Percentiles rank a stretch among this genome's conserved stretches.
Conservation (phyloP, 2,797 vertebrate species). For the Phoebastria nigripes region DNA sequence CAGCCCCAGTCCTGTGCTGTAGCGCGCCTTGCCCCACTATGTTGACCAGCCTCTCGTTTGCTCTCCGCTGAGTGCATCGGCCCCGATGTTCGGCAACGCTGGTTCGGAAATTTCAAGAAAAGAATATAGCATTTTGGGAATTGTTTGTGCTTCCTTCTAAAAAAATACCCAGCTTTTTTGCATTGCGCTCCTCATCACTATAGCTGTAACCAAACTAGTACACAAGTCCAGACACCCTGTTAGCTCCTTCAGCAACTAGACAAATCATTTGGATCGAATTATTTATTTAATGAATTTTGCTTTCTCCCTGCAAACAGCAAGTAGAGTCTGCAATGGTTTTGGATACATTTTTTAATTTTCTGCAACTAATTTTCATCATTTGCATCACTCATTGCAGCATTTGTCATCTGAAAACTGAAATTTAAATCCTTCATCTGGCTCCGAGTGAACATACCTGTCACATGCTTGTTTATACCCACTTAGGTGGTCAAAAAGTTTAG, state of each 20-base stretch:
- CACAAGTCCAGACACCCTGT: not conserved
- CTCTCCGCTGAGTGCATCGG: not conserved
- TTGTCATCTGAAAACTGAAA: conserved; percentile 35
- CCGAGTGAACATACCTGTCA: not conserved
- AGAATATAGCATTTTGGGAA: not conserved
- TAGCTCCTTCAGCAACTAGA: conserved; percentile 35
- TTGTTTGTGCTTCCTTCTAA: not conserved
- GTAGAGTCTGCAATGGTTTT: not conserved
- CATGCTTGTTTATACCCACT: not conserved
- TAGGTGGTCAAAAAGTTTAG: not conserved
- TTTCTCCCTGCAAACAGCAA: not conserved
- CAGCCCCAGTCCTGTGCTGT: not conserved
- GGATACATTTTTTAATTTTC: conserved; percentile 6
- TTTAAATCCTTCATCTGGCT: not conserved
- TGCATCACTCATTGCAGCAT: conserved; percentile 14
- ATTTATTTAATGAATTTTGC: not conserved
- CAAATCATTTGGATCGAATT: conserved; percentile 36
- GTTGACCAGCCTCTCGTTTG: not conserved
- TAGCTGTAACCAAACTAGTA: not conserved
- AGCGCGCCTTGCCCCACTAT: rapidly evolving
- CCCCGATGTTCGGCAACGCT: rapidly evolving
- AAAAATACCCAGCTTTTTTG: not conserved
- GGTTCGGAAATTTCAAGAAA: not conserved
- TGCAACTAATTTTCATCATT: conserved; percentile 26
- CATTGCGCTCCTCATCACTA: not conserved